These are phyloP conservation scores for Lepus americanus DNA, from an alignment of 2,113 vertebrate species.

Conservation along the genomic window DNA sequence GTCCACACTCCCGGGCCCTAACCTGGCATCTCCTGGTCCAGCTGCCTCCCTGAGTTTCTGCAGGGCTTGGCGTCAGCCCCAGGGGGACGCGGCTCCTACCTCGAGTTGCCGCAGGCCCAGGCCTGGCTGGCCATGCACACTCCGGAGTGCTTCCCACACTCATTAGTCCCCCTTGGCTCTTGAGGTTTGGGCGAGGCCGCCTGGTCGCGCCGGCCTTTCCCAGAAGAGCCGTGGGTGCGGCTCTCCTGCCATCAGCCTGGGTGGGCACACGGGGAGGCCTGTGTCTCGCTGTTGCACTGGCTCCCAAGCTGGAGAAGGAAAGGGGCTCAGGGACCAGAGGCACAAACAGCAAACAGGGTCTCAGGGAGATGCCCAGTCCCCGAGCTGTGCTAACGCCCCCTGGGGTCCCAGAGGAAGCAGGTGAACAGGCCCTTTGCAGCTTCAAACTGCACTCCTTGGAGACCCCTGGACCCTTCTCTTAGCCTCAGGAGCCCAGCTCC, in stretches of 20 bases:
- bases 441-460: neutral
- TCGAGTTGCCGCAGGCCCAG: neutral
- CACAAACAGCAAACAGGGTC: neutral
- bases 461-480: neutral
- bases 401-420: neutral
- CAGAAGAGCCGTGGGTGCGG: constrained; percentile 72
- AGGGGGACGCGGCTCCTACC: neutral
- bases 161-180: constrained; percentile 74
- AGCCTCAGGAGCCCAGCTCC: neutral
- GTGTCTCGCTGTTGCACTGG: no score
- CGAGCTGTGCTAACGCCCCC: fast-evolving
- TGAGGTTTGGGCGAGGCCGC: constrained; percentile 70
- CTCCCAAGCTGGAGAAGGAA: neutral
- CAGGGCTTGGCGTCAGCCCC: neutral
- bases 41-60: neutral
- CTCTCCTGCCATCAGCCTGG: neutral
- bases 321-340: neutral
- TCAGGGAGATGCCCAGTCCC: neutral
- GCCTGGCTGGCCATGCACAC: neutral
- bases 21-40: fast-evolving
- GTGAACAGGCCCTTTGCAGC: no score
- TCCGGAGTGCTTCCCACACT: constrained; percentile 53
- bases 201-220: constrained; percentile 53
- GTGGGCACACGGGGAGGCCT: neutral
- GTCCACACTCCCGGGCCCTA: neutral